Conservation (phyloP, 1,140 invertebrate genomes). For the Drosophila tristis region DNA sequence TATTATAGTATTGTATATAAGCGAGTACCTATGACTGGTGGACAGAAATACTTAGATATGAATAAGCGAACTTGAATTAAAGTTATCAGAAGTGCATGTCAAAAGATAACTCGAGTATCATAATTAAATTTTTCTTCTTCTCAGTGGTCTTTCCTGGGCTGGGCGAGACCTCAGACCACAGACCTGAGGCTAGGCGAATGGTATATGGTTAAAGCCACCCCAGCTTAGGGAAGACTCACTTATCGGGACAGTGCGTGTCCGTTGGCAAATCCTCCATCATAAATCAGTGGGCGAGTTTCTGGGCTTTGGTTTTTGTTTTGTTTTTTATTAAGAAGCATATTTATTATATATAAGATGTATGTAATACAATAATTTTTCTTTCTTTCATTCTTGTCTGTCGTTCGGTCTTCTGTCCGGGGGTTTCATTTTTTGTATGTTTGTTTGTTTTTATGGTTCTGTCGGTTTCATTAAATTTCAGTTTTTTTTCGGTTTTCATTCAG, state of each 20-base stretch:
- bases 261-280: constrained; percentile 58
- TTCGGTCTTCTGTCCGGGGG: constrained; percentile 65
- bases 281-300: constrained; percentile 61
- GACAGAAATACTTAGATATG: constrained; percentile 34
- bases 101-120: constrained; percentile 76
- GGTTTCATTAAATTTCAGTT: constrained; percentile 43
- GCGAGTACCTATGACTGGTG: constrained; percentile 36
- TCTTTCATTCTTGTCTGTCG: constrained; percentile 57
- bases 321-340: constrained; percentile 83
- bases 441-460: constrained; percentile 57
- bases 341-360: constrained; percentile 83
- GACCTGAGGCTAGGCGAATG: too few species aligned
- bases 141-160: constrained; percentile 3
- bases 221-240: constrained; percentile 53
- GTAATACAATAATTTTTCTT: constrained; percentile 81
- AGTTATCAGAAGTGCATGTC: constrained; percentile 69
- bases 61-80: constrained; percentile 53
- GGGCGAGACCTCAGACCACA: too few species aligned
- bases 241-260: constrained; percentile 44
- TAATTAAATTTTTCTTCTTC: constrained; percentile 74
- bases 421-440: constrained; percentile 56
- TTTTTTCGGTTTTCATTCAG: constrained; percentile 51
- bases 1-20: constrained; percentile 13
- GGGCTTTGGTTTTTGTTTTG: constrained; percentile 53
- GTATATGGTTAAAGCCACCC: constrained; percentile 47